Conservation (phyloP, 2,797 vertebrate genomes). For the Erpetoichthys calabaricus region DNA sequence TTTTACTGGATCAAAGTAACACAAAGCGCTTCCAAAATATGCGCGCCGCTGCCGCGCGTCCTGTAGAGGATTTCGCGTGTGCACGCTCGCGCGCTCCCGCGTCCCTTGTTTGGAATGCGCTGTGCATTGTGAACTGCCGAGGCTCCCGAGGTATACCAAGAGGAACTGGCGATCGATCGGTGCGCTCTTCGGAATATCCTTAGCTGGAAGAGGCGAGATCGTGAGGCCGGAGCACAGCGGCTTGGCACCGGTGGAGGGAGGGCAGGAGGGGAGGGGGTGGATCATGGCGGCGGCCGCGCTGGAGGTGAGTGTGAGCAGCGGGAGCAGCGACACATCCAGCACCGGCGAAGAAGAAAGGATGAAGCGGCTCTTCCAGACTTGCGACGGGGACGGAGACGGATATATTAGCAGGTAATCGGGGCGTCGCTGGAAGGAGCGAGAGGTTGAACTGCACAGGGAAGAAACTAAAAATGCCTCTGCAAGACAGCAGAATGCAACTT, state of each 20-base stretch:
- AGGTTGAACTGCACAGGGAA: not conserved
- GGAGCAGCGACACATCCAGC: slow-evolving; percentile 55
- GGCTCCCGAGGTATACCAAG: not conserved
- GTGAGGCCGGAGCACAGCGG: not conserved
- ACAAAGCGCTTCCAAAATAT: not conserved
- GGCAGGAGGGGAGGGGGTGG: not conserved
- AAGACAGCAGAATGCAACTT: not conserved
- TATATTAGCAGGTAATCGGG: slow-evolving; percentile 53
- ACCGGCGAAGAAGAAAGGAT: slow-evolving; percentile 58
- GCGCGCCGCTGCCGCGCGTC: not conserved
- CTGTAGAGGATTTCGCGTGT: not conserved
- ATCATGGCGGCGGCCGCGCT: slow-evolving; percentile 48
- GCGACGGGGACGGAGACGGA: slow-evolving; percentile 60
- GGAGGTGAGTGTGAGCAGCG: slow-evolving; percentile 32
- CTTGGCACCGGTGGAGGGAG: slow-evolving; percentile 7
- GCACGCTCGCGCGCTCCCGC: not conserved
- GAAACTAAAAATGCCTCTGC: slow-evolving; percentile 12
- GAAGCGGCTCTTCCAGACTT: slow-evolving; percentile 59
- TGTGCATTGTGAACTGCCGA: slow-evolving; percentile 1
- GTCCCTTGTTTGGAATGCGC: not conserved
- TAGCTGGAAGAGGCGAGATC: slow-evolving; percentile 1
- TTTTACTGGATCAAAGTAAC: no score
- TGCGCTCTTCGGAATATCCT: not conserved
- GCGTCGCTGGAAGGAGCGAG: not conserved
- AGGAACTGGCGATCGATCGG: not conserved